A percentile compares a stretch with the other conserved stretches of the same genome.
These are phyloP conservation scores for Passerina amoena DNA, from an alignment of 2,113 vertebrate species.

Conservation along the genomic window DNA sequence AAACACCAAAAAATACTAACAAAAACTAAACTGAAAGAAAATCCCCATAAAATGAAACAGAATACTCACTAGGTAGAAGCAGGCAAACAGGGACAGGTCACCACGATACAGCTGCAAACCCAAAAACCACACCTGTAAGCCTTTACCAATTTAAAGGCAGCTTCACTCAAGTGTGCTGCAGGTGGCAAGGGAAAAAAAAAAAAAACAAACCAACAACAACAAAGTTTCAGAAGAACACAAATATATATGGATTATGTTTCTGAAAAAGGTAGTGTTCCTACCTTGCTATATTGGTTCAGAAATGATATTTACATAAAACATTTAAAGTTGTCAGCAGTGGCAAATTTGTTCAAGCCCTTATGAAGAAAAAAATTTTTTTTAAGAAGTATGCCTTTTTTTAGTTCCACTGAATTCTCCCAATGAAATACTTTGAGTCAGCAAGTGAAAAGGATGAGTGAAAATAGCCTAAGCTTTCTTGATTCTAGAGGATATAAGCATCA, in stretches of 20 bases:
- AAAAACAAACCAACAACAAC: no score
- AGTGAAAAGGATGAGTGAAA: not conserved
- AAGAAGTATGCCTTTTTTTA: not conserved
- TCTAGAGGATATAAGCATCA: not conserved
- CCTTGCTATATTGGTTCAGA: not conserved
- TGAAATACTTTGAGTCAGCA: not conserved
- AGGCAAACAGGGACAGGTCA: not conserved
- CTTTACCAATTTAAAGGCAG: not conserved
- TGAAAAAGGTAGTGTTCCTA: not conserved
- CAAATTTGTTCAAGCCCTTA: not conserved
- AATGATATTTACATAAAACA: not conserved
- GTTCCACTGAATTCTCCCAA: not conserved
- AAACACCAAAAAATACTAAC: not conserved
- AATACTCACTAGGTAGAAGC: not conserved
- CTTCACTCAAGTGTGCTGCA: not conserved
- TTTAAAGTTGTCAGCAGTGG: not conserved
- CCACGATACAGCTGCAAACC: not conserved
- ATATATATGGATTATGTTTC: not conserved
- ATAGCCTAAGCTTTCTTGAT: not conserved
- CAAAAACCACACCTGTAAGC: not conserved
- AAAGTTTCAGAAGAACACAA: not conserved
- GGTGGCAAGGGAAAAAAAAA: rapidly evolving
- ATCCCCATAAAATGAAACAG: rapidly evolving
- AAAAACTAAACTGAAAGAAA: not conserved
- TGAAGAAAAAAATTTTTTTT: not conserved